A percentile compares a stretch with the other conserved stretches of the same genome.
These are phyloP conservation scores for Tapirus indicus DNA, from an alignment of 2,797 vertebrate species.

Conservation along the genomic window DNA sequence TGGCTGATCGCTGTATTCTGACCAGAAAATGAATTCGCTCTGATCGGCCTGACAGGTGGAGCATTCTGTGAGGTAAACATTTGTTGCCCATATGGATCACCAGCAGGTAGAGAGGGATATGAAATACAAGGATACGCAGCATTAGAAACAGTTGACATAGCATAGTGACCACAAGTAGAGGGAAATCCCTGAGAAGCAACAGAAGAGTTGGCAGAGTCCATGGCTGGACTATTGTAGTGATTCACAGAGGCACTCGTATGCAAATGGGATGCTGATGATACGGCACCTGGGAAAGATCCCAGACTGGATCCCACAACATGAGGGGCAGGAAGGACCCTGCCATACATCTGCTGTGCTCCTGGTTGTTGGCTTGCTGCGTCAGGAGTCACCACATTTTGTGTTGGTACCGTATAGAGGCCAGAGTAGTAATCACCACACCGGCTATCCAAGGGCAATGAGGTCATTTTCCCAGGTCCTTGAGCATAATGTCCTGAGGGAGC, in stretches of 20 bases:
- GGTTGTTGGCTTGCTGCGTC: conserved; percentile 83
- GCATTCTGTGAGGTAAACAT: conserved; percentile 89
- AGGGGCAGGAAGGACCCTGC: conserved; percentile 80
- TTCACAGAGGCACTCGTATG: conserved; percentile 88
- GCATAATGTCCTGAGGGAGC: conserved; percentile 89
- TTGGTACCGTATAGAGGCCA: conserved; percentile 89
- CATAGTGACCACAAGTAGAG: conserved; percentile 88
- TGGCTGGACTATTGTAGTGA: conserved; percentile 85
- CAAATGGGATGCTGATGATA: conserved; percentile 84
- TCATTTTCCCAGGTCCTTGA: conserved; percentile 91
- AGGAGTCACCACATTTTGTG: conserved; percentile 86
- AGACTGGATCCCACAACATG: conserved; percentile 70
- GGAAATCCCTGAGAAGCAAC: conserved; percentile 91
- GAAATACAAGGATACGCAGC: conserved; percentile 91
- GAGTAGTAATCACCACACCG: conserved; percentile 92
- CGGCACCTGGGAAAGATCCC: conserved; percentile 85
- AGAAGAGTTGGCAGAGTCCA: conserved; percentile 89
- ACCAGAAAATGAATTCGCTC: conserved; percentile 85
- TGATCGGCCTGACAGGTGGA: conserved; percentile 78
- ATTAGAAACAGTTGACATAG: conserved; percentile 85
- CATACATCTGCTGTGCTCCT: conserved; percentile 87
- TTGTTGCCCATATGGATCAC: conserved; percentile 90
- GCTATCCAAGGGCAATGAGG: conserved; percentile 88
- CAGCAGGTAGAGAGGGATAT: conserved; percentile 90
- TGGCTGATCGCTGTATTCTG: conserved; percentile 86